These are phyloP conservation scores for Diabrotica virgifera DNA, from an alignment of 1,140 invertebrate genomes.

Conservation along the genomic window DNA sequence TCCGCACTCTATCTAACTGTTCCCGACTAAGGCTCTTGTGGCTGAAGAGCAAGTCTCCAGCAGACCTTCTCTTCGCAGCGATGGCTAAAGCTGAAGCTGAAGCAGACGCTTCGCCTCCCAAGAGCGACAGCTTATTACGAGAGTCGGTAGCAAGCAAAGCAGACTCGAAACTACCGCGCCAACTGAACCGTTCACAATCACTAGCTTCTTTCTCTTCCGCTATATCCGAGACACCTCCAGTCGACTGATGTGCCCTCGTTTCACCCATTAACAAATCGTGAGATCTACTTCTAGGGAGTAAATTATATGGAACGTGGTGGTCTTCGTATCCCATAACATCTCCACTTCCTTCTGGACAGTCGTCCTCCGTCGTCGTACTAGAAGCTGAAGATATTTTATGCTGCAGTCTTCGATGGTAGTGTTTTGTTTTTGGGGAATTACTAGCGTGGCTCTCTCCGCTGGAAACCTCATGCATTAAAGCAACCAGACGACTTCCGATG, in stretches of 20 bases:
- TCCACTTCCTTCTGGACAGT: conserved; percentile 63
- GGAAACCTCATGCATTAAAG: conserved; percentile 89
- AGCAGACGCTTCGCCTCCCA: conserved; percentile 64
- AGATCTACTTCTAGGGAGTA: conserved; percentile 68
- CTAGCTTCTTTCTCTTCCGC: conserved; percentile 73
- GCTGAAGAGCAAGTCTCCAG: conserved; percentile 69
- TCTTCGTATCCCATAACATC: conserved; percentile 43
- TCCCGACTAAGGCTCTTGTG: conserved; percentile 72
- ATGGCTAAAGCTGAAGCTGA: conserved; percentile 63
- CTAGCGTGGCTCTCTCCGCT: conserved; percentile 60
- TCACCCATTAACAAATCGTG: conserved; percentile 70
- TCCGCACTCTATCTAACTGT: conserved; percentile 70
- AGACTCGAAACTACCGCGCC: conserved; percentile 87
- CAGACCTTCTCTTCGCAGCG: conserved; percentile 72
- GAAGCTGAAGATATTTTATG: conserved; percentile 62
- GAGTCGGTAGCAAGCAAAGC: conserved; percentile 80
- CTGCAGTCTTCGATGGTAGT: conserved; percentile 55
- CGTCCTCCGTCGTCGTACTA: conserved; percentile 73
- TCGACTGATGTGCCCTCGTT: conserved; percentile 50
- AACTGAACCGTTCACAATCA: conserved; percentile 84
- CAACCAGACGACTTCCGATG: conserved; percentile 83
- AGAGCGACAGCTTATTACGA: conserved; percentile 68
- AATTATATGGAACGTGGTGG: conserved; percentile 37
- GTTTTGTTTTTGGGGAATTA: conserved; percentile 51
- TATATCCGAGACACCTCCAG: conserved; percentile 52